Percentiles rank a stretch among this genome's conserved stretches.
Evolutionary conservation across 2,797 vertebrate species (phyloP).

Genomic region (Enteromius unitaeniatus): DNA sequence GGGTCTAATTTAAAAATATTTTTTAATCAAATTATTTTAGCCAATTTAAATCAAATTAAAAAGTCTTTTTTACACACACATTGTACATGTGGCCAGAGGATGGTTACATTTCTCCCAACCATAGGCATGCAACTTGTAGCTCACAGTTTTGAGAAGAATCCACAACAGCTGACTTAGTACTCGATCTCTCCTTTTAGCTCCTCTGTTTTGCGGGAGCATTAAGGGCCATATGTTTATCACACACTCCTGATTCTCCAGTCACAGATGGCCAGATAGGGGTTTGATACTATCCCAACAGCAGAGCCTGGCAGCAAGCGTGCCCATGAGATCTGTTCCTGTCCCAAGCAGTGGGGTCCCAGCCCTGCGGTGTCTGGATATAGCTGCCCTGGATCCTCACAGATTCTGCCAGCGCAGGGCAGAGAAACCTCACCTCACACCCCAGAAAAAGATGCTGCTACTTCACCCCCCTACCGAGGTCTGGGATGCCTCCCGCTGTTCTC

Average conservation of each 20-base stretch:
- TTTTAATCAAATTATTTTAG: no score
- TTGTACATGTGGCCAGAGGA: background rate
- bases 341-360: slow-evolving; percentile 45
- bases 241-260: slow-evolving; percentile 34
- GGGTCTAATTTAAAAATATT: background rate
- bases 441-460: slow-evolving; percentile 42
- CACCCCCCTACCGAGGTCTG: slow-evolving; percentile 23
- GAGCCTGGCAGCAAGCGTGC: slow-evolving; percentile 51
- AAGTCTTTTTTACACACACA: background rate
- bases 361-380: slow-evolving; percentile 53
- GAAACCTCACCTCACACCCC: slow-evolving; percentile 45
- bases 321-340: slow-evolving; percentile 54
- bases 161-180: background rate
- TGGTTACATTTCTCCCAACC: background rate
- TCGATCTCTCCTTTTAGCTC: background rate
- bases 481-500: slow-evolving; percentile 32
- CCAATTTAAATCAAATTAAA: background rate
- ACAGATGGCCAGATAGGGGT: slow-evolving; percentile 61
- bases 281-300: slow-evolving; percentile 54
- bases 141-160: slow-evolving; percentile 21
- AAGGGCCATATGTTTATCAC: slow-evolving; percentile 44
- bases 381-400: slow-evolving; percentile 49
- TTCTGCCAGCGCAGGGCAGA: slow-evolving; percentile 19
- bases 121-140: background rate
- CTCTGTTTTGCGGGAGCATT: slow-evolving; percentile 32